Base-by-base conservation (phyloP, 92 coral and sea anemone genomes). In the Palythoa grandis region DNA sequence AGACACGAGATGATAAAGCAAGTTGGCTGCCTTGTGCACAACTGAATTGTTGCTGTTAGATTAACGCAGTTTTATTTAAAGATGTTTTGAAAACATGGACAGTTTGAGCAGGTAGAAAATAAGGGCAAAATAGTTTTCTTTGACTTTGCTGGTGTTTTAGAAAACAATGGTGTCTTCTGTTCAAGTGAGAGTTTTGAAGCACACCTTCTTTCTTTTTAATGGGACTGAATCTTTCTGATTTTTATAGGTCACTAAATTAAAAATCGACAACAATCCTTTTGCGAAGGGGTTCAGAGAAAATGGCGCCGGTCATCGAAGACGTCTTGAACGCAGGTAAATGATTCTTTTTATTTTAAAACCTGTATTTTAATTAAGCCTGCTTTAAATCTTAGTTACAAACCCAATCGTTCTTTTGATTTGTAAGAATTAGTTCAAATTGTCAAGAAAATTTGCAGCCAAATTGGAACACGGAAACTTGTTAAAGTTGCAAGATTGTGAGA, bases 201-300 rank as follows among this genome's bases (percentile, higher is more conserved):
- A 50, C 77, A 19, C 22, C 66, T 35, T 74, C 3, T 65, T 60
- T 56, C 24, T 54, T 24, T 23, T 25, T 57, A 70, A 56, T 17
- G 52, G 60, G 9, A 35, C 60, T 74, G 48, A 57, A 16, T 1
- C 15, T 86, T 58, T 57, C 17, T 89, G 86, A 7, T 78, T 53
- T 68, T 72, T 72, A 56, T 91, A 97, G 99, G 91, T 97, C 25
- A 97, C 99, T 56, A 96, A 97, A 88, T 87, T 97, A 66, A 97
- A 97, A 87, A 97, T 97, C 82, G 98, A 97, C 89, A 91, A 97
- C 91, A 97, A 97, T 76, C 99, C 99, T 24, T 97, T 97, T 74
- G 99, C 99, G 3, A 97, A 97, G 80, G 99, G 99, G 60, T 97
- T 97, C 80, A 91, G 99, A 38, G 98, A 97, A 74, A 93, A 95